Percentiles rank a stretch among this genome's conserved stretches.
phyloP scores from a whole-genome alignment of 1,140 invertebrate genomes.

The Kradibia gibbosae region DNA sequence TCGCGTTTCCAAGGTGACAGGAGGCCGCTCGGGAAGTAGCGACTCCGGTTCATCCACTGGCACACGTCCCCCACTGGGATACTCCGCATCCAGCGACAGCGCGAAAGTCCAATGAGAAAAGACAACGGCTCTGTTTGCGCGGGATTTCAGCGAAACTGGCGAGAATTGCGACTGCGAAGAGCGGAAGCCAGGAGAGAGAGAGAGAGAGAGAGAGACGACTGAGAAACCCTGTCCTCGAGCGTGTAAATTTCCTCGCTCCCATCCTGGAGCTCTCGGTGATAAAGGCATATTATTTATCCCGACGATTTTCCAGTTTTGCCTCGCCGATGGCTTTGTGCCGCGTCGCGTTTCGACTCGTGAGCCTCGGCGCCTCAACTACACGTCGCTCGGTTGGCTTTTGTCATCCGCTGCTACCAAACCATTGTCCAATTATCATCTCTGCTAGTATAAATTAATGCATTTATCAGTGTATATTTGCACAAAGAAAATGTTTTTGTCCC shows the following conservation, averaged over 20 bases:
- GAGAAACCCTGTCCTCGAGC: not conserved
- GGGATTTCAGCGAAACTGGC: not conserved
- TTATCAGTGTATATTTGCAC: too few relatives aligned
- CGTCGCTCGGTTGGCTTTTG: too few relatives aligned
- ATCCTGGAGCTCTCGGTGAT: not conserved
- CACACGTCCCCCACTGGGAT: not conserved
- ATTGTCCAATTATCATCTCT: too few relatives aligned
- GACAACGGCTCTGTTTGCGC: not conserved
- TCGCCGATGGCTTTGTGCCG: too few relatives aligned
- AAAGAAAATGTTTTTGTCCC: too few relatives aligned
- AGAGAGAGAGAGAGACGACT: not conserved
- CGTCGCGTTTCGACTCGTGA: too few relatives aligned
- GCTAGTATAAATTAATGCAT: too few relatives aligned
- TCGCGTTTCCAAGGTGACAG: not conserved
- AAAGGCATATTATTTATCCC: too few relatives aligned
- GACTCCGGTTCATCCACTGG: not conserved
- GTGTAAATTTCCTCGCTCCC: not conserved
- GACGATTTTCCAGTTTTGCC: too few relatives aligned
- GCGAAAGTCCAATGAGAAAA: not conserved
- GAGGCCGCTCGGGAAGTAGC: not conserved
- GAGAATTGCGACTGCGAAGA: not conserved
- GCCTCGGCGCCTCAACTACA: too few relatives aligned
- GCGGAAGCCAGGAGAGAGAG: not conserved
- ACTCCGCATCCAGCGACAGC: not conserved
- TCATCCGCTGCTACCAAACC: too few relatives aligned